These are phyloP conservation scores for Carcina quercana DNA, from an alignment of 2,888 invertebrate genomes.

Conservation along the genomic window DNA sequence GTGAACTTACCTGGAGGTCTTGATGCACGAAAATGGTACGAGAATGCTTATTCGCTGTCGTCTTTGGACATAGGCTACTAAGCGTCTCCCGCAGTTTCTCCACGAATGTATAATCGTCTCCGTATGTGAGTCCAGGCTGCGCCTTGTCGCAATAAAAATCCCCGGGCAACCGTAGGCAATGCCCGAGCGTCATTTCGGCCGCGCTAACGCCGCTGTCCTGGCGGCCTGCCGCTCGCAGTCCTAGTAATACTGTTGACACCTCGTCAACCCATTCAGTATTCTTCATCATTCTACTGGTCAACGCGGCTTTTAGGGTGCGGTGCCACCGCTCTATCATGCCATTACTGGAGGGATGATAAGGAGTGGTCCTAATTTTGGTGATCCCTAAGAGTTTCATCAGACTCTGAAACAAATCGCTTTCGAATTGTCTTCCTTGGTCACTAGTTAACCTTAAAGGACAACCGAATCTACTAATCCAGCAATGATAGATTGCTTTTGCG, in stretches of 20 bases:
- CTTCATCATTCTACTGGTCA: slow-evolving; percentile 3
- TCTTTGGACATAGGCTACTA: neutral
- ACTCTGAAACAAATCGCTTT: slow-evolving; percentile 27
- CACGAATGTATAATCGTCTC: neutral
- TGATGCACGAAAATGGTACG: neutral
- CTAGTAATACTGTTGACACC: slow-evolving; percentile 26
- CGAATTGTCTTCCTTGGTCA: slow-evolving; percentile 20
- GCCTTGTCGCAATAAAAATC: slow-evolving; percentile 7
- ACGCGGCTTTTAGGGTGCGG: slow-evolving; percentile 6
- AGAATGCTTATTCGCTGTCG: neutral
- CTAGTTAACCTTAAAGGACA: slow-evolving; percentile 11
- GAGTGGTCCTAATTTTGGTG: slow-evolving; percentile 12
- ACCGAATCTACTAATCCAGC: slow-evolving; percentile 21
- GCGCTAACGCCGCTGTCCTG: slow-evolving; percentile 9
- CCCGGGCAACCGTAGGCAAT: slow-evolving; percentile 12
- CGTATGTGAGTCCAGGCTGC: neutral
- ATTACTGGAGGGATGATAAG: slow-evolving; percentile 18
- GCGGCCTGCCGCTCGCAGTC: slow-evolving; percentile 10
- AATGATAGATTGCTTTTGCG: slow-evolving; percentile 17
- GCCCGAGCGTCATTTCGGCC: slow-evolving; percentile 15
- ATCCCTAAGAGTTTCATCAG: slow-evolving; percentile 12
- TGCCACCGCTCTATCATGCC: slow-evolving; percentile 12
- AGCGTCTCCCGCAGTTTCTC: slow-evolving; percentile 1
- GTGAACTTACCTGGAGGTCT: neutral
- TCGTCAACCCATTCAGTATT: slow-evolving; percentile 22